phyloP scores from a whole-genome alignment of 2,888 invertebrate genomes.

The Archaeoteleia sp. region DNA sequence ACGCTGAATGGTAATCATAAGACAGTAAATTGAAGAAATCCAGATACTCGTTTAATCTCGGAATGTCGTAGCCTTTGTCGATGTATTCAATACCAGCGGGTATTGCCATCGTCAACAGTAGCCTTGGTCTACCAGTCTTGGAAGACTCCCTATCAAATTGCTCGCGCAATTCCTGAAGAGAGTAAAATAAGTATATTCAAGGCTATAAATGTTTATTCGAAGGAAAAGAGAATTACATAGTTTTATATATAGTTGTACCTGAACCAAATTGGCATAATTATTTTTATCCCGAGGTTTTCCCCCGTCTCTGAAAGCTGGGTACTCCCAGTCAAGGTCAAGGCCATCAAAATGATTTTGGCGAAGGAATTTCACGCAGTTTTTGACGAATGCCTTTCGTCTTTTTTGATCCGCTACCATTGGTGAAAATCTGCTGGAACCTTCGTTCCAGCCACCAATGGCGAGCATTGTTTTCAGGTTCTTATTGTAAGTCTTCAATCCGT shows the following conservation, averaged over 20 bases:
- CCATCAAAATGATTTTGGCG: slow-evolving; percentile 95
- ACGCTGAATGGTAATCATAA: slow-evolving; percentile 95
- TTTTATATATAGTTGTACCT: no score
- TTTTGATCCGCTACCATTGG: slow-evolving; percentile 89
- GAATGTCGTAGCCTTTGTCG: slow-evolving; percentile 94
- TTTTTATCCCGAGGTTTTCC: slow-evolving; percentile 85
- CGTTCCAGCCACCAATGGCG: slow-evolving; percentile 96
- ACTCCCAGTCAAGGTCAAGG: slow-evolving; percentile 94
- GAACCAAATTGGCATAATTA: slow-evolving; percentile 91
- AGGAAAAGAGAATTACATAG: no score
- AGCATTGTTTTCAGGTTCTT: slow-evolving; percentile 92
- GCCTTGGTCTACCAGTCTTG: slow-evolving; percentile 86
- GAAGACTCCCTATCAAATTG: slow-evolving; percentile 91
- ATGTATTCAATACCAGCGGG: slow-evolving; percentile 95
- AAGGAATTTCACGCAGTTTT: slow-evolving; percentile 89
- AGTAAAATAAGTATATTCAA: slow-evolving; percentile 4
- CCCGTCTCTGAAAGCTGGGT: slow-evolving; percentile 86
- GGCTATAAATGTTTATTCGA: no score
- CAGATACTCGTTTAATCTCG: slow-evolving; percentile 89
- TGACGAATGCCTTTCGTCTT: slow-evolving; percentile 86
- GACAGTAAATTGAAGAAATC: slow-evolving; percentile 95
- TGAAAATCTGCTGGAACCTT: slow-evolving; percentile 90
- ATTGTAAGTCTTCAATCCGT: slow-evolving; percentile 93
- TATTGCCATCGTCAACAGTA: slow-evolving; percentile 94
- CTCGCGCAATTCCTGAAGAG: slow-evolving; percentile 84